phyloP scores from a whole-genome alignment of 2,888 invertebrate species.

The Cantharis rufa region DNA sequence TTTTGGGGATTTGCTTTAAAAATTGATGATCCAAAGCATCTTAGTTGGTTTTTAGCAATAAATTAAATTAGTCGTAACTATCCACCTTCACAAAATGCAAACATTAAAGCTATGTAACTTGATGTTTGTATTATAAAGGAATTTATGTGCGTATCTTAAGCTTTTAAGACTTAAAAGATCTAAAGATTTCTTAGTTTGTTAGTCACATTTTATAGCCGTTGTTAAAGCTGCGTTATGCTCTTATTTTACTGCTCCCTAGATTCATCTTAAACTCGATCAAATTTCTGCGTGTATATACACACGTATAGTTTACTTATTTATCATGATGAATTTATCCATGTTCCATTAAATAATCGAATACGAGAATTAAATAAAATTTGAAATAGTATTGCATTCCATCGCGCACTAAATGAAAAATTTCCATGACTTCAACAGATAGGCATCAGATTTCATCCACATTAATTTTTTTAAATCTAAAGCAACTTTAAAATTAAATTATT shows the following conservation, averaged over 20 bases:
- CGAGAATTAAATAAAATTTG: neutral
- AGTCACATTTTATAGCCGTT: neutral
- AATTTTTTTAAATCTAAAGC: slow-evolving; percentile 8
- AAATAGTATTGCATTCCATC: neutral
- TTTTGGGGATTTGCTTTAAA: neutral
- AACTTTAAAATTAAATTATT: slow-evolving; percentile 35
- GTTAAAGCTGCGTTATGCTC: neutral
- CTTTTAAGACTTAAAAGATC: neutral
- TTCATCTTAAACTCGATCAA: neutral
- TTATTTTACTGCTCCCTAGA: neutral
- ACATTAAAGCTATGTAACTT: neutral
- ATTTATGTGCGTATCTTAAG: neutral
- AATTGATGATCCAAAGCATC: neutral
- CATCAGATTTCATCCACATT: neutral
- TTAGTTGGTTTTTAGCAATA: neutral
- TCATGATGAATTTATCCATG: neutral
- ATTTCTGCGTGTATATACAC: neutral
- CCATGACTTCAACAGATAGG: neutral
- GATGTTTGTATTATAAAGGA: neutral
- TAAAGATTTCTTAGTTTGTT: neutral
- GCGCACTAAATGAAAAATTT: neutral
- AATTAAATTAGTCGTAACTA: neutral
- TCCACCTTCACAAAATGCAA: neutral
- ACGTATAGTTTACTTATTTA: neutral
- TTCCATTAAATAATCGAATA: neutral